Evolutionary conservation across 2,113 vertebrate genomes (phyloP).

Genomic region (Mastomys natalensis): DNA sequence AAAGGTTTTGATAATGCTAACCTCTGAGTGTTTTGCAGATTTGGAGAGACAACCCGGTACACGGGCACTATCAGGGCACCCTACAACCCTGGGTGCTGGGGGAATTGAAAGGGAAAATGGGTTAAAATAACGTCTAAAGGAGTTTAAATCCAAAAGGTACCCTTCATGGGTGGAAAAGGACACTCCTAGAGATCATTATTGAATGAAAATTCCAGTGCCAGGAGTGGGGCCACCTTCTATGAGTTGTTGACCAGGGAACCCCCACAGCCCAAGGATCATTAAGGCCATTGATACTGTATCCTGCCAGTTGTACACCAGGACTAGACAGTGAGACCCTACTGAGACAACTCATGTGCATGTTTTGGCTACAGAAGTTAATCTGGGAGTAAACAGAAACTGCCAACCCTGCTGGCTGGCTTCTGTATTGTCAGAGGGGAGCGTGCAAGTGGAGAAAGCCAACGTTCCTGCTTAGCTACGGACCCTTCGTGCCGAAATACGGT

Average conservation of each 20-base stretch:
- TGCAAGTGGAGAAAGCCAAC: too few relatives aligned
- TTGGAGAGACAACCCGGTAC: background rate
- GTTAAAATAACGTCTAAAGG: background rate
- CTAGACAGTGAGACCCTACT: background rate
- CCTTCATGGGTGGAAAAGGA: background rate
- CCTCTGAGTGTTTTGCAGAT: background rate
- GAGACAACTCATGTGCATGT: background rate
- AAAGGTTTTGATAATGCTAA: background rate
- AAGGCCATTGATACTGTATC: too few relatives aligned
- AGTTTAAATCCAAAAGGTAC: background rate
- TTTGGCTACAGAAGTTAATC: background rate
- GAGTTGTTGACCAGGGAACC: background rate
- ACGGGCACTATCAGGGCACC: background rate
- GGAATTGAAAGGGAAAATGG: background rate
- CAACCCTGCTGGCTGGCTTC: too few relatives aligned
- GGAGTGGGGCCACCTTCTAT: background rate
- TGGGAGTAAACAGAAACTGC: background rate
- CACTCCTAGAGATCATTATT: background rate
- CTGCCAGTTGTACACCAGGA: too few relatives aligned
- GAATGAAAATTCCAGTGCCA: background rate
- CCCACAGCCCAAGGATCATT: background rate
- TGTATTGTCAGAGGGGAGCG: too few relatives aligned
- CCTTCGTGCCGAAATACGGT: background rate
- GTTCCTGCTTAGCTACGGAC: background rate
- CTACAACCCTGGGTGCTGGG: background rate